These are phyloP conservation scores for Coryphaenoides rupestris DNA, from an alignment of 2,113 vertebrate genomes.

Conservation along the genomic window DNA sequence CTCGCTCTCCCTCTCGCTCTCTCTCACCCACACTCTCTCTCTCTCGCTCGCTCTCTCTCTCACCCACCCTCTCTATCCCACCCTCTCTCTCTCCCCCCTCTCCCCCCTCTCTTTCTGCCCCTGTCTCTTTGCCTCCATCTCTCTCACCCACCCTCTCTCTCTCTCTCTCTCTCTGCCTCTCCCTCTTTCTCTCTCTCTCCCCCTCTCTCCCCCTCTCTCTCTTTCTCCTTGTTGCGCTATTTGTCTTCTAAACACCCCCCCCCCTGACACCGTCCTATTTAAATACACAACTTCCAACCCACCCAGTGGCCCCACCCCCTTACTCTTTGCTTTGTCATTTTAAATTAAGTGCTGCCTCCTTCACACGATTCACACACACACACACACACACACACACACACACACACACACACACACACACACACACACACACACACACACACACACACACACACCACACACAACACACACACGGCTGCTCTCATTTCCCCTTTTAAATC, in stretches of 20 bases:
- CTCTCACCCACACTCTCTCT: not conserved
- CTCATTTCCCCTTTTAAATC: slow-evolving; percentile 49
- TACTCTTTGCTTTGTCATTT: slow-evolving; percentile 50
- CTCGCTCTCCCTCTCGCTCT: not conserved
- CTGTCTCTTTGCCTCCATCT: not conserved
- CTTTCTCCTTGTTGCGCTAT: slow-evolving; percentile 1
- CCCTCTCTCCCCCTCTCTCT: not conserved
- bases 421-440: too few species aligned
- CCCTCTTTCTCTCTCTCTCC: slow-evolving; percentile 2
- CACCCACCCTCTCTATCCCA: not conserved
- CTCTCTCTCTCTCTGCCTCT: not conserved
- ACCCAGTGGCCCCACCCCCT: not conserved
- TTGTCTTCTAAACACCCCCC: not conserved
- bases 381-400: too few species aligned
- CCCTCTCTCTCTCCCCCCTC: not conserved
- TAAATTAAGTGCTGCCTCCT: slow-evolving; percentile 62
- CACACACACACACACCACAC: too few species aligned
- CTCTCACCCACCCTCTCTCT: not conserved
- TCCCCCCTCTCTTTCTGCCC: not conserved
- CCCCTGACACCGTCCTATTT: not conserved
- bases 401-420: too few species aligned
- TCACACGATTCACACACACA: too few species aligned
- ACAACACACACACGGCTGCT: slow-evolving; percentile 27
- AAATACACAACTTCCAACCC: too few species aligned
- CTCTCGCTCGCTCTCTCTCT: not conserved